A percentile compares a stretch with the other conserved stretches of the same genome.
phyloP scores from a whole-genome alignment of 2,888 invertebrate genomes.

The Mamestra brassicae region DNA sequence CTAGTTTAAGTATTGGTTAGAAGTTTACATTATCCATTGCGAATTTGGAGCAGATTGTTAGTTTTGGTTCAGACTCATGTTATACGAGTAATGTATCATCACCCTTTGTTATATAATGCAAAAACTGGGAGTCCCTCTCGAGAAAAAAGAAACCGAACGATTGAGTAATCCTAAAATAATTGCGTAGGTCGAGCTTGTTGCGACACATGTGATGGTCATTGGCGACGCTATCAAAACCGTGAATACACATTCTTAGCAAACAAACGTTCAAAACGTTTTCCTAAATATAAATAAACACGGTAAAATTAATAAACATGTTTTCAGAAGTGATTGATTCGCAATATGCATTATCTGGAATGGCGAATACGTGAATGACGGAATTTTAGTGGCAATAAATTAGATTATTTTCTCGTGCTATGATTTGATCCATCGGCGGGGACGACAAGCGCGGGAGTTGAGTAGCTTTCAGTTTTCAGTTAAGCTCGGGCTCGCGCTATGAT shows the following conservation, averaged over 20 bases:
- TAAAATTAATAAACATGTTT: conserved; percentile 40
- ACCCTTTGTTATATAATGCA: background rate
- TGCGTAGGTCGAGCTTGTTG: conserved; percentile 67
- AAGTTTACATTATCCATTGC: conserved; percentile 18
- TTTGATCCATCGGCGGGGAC: conserved; percentile 71
- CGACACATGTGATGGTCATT: conserved; percentile 51
- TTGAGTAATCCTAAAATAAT: conserved; percentile 65
- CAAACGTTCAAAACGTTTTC: conserved; percentile 13
- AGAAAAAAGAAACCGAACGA: conserved; percentile 10
- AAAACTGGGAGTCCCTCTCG: background rate
- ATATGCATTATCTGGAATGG: conserved; percentile 31
- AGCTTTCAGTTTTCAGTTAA: conserved; percentile 79
- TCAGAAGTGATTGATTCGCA: conserved; percentile 41
- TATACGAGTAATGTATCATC: background rate
- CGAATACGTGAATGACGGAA: conserved; percentile 34
- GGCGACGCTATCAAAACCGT: conserved; percentile 63
- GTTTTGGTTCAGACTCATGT: conserved; percentile 33
- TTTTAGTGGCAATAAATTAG: conserved; percentile 50
- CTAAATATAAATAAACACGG: conserved; percentile 23
- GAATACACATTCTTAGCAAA: conserved; percentile 32
- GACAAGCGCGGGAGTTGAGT: conserved; percentile 71
- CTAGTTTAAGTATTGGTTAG: background rate
- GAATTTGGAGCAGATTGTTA: conserved; percentile 13
- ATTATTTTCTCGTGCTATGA: conserved; percentile 67
- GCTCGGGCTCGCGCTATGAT: conserved; percentile 75